Evolutionary conservation across 2,113 vertebrate species (phyloP).

Genomic region (Marmota flaviventris): DNA sequence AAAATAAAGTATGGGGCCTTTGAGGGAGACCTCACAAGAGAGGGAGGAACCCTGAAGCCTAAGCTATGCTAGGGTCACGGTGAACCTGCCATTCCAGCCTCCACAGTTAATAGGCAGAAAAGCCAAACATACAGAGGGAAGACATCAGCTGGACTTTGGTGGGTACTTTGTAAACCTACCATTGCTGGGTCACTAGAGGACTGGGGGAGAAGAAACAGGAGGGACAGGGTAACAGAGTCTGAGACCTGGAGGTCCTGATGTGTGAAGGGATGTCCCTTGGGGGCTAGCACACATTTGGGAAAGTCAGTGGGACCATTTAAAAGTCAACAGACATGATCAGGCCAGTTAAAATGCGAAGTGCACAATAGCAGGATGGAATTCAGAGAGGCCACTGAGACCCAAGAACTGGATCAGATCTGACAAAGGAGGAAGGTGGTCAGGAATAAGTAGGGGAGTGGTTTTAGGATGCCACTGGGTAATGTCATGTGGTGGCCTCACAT

Average conservation of each 20-base stretch:
- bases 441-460: background rate
- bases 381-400: background rate
- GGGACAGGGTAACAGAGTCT: background rate
- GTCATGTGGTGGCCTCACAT: background rate
- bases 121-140: background rate
- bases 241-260: background rate
- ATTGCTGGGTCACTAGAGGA: background rate
- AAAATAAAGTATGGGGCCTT: background rate
- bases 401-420: background rate
- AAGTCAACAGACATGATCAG: background rate
- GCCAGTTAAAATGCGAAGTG: background rate
- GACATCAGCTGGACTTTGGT: background rate
- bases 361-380: background rate
- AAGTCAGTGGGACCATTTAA: background rate
- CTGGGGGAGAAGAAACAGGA: background rate
- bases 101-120: background rate
- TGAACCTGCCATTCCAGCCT: background rate
- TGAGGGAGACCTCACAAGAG: background rate
- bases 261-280: background rate
- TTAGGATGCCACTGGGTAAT: background rate
- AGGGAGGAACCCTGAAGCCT: background rate
- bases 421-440: background rate
- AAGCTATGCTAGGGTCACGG: background rate
- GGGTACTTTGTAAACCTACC: background rate
- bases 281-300: background rate